Base-by-base conservation (phyloP, 1,140 invertebrate genomes). In the Marisa cornuarietis region DNA sequence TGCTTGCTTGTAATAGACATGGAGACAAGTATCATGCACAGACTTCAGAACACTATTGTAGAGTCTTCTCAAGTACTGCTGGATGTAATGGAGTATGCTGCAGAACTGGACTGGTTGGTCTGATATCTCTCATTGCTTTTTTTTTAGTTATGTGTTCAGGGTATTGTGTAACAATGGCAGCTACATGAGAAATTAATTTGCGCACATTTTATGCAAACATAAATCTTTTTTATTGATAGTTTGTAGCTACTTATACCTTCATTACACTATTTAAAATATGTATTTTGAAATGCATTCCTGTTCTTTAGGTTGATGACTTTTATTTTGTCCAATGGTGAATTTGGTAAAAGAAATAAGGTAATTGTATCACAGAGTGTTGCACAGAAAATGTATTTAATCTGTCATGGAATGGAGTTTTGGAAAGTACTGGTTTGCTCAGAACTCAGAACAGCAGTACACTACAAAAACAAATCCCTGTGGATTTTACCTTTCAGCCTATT, bases 61-160 rank as follows among this genome's bases (percentile, higher is more conserved):
- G 92, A 94, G 84, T 91, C 95, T 80, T 92, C 94, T 16, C 85
- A 92, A 24, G 88, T 92, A 10, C 91, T 96, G 18, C 86, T 94
- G 3, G 91, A 92, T 66, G 90, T 95, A 11, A 92, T 95, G 65
- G 92, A 94, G 79, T 90, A 92, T 61, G 93, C 94, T 82, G 94
- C 94, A 26, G 93, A 95, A 88, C 91, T 96, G 0, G 95, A 96
- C 88, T 94, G 94, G 95, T 96, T 91, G 88, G 87, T 90, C 69
- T 26, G 73, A 81, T 20, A 77, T 72, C 22, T 52, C 71, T 22
- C 51, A 13, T 54, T 72, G 1, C 13, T 76, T 81, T 20, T 73
- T 14, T 11, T 52, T 51, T 72, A 72, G 5, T 42, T 42, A 72
- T 72, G 22, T 72, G 26, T 72, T 72, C 13, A 26, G 26, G 69